Evolutionary conservation across 1,140 invertebrate species (phyloP), one percentile per base, ranked within the genome.

Genomic region (Macrocentrus cingulum): DNA sequence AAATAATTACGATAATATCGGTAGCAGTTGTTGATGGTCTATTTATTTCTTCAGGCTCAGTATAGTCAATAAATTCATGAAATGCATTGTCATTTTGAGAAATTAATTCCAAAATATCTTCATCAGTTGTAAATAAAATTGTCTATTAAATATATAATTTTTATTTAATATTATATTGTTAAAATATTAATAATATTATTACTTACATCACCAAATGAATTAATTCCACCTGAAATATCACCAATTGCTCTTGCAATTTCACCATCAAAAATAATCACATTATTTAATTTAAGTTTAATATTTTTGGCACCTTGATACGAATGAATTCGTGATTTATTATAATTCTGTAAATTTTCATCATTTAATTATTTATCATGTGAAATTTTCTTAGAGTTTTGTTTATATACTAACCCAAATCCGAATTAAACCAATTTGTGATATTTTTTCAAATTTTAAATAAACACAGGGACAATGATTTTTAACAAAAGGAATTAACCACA

Each of bases 281-380:
- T 84, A 68, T 92, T 88, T 45, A 93, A 69, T 51, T 79, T 83
- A n/a, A 93, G 86, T 34, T 84, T 79, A 2, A 92, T 76, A 66
- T 90, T 80, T 67, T 84, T 85, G 8, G 84, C 87, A 59, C 91
- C 91, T 60, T 90, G 82, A 58, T 85, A 86, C 1, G 89, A 91
- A 79, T 92, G 88, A 60, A 92, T 91, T 59, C 90, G 79, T 1
- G 90, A 92, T 74, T 92, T 92, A 70, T 93, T 93, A 67, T 93
- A 93, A 74, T 93, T 93, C 90, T 92, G 74, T 42, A 83, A 29
- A 54, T 57, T 57, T 53, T 32, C 54, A 41, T 16, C 32, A 25
- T 25, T 34, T 7, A 23, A 13, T 22, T 0, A 37, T 13, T 4
- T 20, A n/a, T 9, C 36, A 59, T n/a, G 29, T 7, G 6, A 7